phyloP scores from a whole-genome alignment of 2,113 vertebrate genomes.

The Barbus barbus region DNA sequence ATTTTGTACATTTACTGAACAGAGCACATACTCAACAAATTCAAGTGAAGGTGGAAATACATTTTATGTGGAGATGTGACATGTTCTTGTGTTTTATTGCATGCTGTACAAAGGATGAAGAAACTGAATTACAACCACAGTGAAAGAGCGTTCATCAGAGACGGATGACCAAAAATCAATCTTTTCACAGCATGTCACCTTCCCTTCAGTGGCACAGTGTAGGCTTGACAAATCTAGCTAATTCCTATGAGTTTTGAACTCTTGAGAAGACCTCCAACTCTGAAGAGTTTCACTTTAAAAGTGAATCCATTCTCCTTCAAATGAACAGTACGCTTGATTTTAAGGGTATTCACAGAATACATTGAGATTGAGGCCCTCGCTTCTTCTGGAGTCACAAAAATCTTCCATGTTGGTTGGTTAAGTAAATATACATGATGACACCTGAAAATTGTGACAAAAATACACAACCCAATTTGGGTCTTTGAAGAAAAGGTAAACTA shows the following conservation, averaged over 20 bases:
- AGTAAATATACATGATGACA: constrained; percentile 40
- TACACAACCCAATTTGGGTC: constrained; percentile 42
- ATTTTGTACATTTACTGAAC: constrained; percentile 77
- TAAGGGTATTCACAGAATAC: constrained; percentile 84
- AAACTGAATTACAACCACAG: constrained; percentile 65
- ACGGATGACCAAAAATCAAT: constrained; percentile 63
- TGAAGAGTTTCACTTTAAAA: constrained; percentile 39
- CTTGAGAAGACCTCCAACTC: constrained; percentile 39
- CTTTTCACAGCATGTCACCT: constrained; percentile 73
- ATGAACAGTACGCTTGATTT: constrained; percentile 70
- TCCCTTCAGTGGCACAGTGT: constrained; percentile 87
- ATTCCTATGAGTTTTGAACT: constrained; percentile 69
- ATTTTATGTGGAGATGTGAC: constrained; percentile 66
- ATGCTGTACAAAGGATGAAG: constrained; percentile 76
- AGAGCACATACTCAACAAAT: constrained; percentile 72
- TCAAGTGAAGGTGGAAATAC: constrained; percentile 68
- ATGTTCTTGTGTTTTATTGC: constrained; percentile 75
- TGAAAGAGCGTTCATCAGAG: constrained; percentile 65
- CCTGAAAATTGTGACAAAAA: constrained; percentile 46
- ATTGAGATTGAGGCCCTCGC: constrained; percentile 65
- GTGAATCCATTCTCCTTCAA: constrained; percentile 61
- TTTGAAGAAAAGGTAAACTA: constrained; percentile 24
- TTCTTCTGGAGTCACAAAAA: constrained; percentile 61
- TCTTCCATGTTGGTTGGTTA: constrained; percentile 36
- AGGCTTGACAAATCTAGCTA: constrained; percentile 83